Evolutionary conservation across 1,140 invertebrate genomes (phyloP).

Genomic region (Bombus polaris): DNA sequence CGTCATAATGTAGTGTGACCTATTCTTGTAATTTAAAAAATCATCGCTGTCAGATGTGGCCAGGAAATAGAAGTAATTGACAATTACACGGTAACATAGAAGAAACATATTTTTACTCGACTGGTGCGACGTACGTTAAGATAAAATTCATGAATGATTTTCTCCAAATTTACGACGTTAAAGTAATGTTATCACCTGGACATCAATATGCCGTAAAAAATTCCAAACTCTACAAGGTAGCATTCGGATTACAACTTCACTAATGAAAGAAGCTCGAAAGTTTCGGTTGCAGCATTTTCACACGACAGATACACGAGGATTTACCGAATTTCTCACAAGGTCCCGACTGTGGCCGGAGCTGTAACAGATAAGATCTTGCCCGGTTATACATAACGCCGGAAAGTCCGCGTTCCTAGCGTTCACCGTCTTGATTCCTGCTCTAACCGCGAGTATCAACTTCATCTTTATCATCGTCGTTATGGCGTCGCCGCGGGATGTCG

Average conservation of each 20-base stretch:
- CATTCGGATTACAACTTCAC: not conserved
- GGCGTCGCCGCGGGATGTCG: slow-evolving; percentile 62
- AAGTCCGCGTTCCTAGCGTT: slow-evolving; percentile 57
- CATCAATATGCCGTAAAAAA: not conserved
- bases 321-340: slow-evolving; percentile 65
- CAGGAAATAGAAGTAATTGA: no score
- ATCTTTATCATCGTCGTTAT: slow-evolving; percentile 68
- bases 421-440: slow-evolving; percentile 7
- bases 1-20: no score
- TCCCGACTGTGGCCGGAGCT: slow-evolving; percentile 8
- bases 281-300: not conserved
- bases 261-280: not conserved
- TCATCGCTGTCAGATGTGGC: no score
- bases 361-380: slow-evolving; percentile 65
- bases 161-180: not conserved
- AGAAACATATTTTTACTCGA: no score
- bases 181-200: not conserved
- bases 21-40: no score
- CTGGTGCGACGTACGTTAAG: no score
- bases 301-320: slow-evolving; percentile 1
- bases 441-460: slow-evolving; percentile 62
- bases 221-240: not conserved
- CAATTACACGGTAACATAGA: no score
- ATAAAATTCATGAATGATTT: not conserved
- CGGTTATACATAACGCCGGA: slow-evolving; percentile 65